These are phyloP conservation scores for Paradoxurus hermaphroditus DNA, from an alignment of 2,113 vertebrate genomes.

Conservation along the genomic window DNA sequence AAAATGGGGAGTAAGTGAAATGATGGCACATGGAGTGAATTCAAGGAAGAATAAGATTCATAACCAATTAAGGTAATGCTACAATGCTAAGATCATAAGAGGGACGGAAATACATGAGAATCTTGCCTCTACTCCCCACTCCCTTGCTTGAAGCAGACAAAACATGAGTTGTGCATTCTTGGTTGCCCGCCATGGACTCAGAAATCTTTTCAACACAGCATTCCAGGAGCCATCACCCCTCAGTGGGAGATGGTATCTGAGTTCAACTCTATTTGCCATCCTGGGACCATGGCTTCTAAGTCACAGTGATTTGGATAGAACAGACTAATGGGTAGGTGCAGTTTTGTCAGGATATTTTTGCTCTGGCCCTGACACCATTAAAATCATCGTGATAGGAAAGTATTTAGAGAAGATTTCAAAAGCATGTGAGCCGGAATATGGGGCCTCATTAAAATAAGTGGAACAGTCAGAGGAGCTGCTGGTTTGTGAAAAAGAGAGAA, in stretches of 20 bases:
- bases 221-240: background rate
- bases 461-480: background rate
- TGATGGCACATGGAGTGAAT: background rate
- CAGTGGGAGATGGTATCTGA: background rate
- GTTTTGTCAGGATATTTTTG: background rate
- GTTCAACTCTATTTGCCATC: background rate
- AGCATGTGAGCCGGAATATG: background rate
- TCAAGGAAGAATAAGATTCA: background rate
- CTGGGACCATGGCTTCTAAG: background rate
- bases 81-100: background rate
- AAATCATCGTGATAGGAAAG: background rate
- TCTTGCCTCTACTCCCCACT: background rate
- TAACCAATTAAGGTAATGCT: background rate
- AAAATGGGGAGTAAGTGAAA: background rate
- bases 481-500: background rate
- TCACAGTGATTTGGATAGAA: background rate
- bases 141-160: background rate
- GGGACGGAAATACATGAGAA: background rate
- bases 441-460: background rate
- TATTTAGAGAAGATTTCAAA: background rate
- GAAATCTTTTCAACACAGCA: background rate
- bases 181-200: background rate
- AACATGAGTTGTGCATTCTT: background rate
- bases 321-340: background rate
- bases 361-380: background rate